Percentiles rank a stretch among this genome's conserved stretches.
Conservation (phyloP, 2,113 vertebrate species). For the Alectura lathami region DNA sequence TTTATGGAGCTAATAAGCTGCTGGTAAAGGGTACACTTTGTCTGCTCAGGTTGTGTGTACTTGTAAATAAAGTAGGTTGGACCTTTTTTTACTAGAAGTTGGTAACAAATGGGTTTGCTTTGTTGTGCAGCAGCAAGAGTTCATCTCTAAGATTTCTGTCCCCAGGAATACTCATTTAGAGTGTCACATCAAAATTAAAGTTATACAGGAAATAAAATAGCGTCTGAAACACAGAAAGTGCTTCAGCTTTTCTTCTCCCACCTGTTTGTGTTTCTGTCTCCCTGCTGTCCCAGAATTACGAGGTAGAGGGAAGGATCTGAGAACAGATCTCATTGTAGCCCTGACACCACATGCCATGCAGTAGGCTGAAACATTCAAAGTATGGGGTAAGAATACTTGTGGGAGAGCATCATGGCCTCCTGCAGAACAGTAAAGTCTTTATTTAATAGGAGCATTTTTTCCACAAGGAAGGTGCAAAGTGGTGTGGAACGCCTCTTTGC, state of each 20-base stretch:
- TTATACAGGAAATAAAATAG: background rate
- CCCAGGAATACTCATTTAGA: background rate
- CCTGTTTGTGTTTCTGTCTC: accelerated
- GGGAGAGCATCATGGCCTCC: background rate
- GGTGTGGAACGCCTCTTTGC: slow-evolving; percentile 3
- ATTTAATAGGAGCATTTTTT: background rate
- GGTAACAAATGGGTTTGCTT: background rate
- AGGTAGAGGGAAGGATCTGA: background rate
- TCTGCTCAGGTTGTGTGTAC: accelerated
- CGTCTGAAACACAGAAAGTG: background rate
- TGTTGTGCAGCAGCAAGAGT: background rate
- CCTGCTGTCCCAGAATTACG: background rate
- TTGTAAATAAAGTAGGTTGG: background rate
- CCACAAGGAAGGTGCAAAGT: background rate
- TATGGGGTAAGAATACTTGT: accelerated
- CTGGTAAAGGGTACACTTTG: background rate
- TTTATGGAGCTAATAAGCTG: background rate
- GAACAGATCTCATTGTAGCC: background rate
- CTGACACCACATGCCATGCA: background rate
- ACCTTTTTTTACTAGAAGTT: background rate
- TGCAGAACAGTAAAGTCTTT: background rate
- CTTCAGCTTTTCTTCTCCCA: background rate
- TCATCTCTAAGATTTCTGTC: background rate
- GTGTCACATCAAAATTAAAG: background rate
- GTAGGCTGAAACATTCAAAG: background rate